phyloP scores from a whole-genome alignment of 2,797 vertebrate species.

The Chanos chanos region DNA sequence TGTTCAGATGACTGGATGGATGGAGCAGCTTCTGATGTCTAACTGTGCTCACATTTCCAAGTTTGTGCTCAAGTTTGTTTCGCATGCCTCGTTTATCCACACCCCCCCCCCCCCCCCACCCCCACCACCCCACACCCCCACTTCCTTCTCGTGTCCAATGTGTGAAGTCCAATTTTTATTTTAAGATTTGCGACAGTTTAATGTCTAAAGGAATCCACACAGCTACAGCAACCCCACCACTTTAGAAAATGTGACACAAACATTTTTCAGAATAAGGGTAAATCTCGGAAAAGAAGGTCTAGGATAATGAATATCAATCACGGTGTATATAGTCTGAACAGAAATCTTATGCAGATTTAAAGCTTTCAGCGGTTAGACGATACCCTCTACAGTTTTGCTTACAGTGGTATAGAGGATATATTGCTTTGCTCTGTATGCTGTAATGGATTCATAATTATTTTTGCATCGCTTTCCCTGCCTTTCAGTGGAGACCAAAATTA shows the following conservation, averaged over 20 bases:
- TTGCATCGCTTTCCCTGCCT: constrained; percentile 32
- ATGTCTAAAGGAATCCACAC: constrained; percentile 3
- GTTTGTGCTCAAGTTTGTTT: constrained; percentile 5
- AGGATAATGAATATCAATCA: too few species aligned
- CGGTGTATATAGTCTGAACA: too few species aligned
- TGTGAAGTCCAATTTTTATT: constrained; percentile 23
- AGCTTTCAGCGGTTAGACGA: neutral
- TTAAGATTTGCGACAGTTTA: constrained; percentile 31
- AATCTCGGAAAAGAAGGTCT: too few species aligned
- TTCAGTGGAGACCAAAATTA: constrained; percentile 38
- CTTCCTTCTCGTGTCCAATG: constrained; percentile 21
- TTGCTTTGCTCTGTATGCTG: constrained; percentile 30
- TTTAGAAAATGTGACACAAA: neutral
- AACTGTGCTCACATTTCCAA: constrained; percentile 17
- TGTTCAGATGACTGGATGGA: constrained; percentile 27
- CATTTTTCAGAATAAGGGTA: too few species aligned
- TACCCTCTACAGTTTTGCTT: neutral
- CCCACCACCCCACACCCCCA: too few species aligned
- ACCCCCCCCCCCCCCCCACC: too few species aligned
- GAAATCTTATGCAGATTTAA: constrained; percentile 1
- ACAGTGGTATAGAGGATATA: constrained; percentile 14
- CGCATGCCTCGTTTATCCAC: constrained; percentile 13
- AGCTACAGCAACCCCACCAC: neutral
- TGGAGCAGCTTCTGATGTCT: constrained; percentile 24
- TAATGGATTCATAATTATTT: constrained; percentile 44